Conservation (phyloP, 2,888 invertebrate species). For the Pristionchus exspectatus region DNA sequence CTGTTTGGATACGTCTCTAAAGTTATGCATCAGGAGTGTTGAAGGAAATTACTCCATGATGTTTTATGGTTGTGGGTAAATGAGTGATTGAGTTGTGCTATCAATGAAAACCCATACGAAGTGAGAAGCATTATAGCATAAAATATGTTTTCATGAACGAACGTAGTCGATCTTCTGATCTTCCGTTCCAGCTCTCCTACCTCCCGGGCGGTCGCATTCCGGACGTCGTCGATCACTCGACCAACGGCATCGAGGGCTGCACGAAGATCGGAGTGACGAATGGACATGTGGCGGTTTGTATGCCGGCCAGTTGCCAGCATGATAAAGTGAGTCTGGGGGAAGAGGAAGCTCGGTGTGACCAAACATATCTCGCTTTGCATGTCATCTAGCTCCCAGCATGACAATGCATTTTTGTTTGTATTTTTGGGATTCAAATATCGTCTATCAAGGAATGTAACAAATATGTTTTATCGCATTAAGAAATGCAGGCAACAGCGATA, state of each 20-base stretch:
- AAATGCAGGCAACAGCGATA: not conserved
- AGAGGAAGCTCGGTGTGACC: not conserved
- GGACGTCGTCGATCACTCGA: not conserved
- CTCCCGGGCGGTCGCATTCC: not conserved
- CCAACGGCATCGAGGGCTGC: not conserved
- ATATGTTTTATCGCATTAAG: not conserved
- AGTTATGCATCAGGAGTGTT: no score
- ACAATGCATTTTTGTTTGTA: not conserved
- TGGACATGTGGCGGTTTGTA: not conserved
- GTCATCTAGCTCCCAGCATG: not conserved
- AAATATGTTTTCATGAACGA: no score
- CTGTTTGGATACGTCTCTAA: no score
- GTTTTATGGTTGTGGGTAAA: no score
- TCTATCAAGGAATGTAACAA: no score
- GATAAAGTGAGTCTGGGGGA: not conserved
- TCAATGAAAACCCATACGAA: no score
- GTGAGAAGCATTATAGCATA: no score
- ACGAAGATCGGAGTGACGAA: not conserved
- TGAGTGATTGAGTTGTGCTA: no score
- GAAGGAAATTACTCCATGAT: no score
- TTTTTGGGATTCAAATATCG: no score
- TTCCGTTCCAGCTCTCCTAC: not conserved
- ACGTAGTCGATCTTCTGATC: no score
- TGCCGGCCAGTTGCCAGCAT: not conserved
- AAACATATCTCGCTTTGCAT: not conserved